Conservation (phyloP, 2,797 vertebrate species). For the Gobio occitaniae region DNA sequence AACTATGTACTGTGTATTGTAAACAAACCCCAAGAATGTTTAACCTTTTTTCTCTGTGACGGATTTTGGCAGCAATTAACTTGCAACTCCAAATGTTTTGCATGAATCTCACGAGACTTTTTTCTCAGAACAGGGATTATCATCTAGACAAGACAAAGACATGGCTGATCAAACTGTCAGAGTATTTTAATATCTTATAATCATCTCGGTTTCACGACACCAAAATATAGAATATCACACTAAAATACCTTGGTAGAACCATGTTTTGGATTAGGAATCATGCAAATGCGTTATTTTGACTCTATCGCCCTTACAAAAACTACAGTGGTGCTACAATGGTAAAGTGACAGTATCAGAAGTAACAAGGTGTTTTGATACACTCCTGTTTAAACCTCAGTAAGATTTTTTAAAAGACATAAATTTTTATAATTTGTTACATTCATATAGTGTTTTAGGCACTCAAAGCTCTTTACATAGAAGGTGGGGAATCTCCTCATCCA, state of each 20-base stretch:
- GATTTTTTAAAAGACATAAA: not conserved
- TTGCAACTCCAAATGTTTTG: not conserved
- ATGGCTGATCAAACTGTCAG: constrained; percentile 4
- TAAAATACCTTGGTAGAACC: not conserved
- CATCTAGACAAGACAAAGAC: constrained; percentile 7
- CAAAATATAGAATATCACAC: not conserved
- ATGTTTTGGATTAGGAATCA: not conserved
- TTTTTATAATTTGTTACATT: too few relatives aligned
- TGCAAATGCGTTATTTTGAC: not conserved
- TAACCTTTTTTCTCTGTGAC: not conserved
- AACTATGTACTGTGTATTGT: not conserved
- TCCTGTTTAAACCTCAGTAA: not conserved
- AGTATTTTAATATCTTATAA: not conserved
- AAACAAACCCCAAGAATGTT: not conserved
- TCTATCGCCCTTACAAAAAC: not conserved
- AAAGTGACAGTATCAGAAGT: not conserved
- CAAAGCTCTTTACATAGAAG: too few relatives aligned
- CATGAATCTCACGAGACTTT: not conserved
- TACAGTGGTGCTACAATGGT: not conserved
- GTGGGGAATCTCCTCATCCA: too few relatives aligned
- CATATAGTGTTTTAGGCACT: too few relatives aligned
- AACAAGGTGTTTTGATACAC: not conserved
- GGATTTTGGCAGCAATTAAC: not conserved
- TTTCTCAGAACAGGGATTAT: not conserved
- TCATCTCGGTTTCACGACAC: not conserved